These are phyloP conservation scores for Ciconia boyciana DNA, from an alignment of 2,113 vertebrate genomes.

Conservation along the genomic window DNA sequence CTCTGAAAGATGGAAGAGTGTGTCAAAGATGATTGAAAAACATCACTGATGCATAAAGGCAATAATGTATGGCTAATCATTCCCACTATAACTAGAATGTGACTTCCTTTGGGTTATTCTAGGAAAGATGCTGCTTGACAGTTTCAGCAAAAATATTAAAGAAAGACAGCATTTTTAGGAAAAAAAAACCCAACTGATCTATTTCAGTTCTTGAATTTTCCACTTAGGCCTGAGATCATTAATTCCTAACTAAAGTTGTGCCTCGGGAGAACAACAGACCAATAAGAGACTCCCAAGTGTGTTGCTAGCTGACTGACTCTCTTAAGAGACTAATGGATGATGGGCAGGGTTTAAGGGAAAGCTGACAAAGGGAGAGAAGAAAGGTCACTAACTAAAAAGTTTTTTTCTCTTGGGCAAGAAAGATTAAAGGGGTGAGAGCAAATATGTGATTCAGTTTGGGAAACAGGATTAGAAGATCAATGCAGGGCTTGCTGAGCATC, in stretches of 20 bases:
- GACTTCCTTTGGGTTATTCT: neutral
- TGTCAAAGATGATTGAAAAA: neutral
- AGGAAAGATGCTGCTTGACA: neutral
- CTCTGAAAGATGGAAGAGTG: neutral
- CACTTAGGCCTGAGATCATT: neutral
- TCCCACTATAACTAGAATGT: neutral
- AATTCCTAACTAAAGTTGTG: neutral
- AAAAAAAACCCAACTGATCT: neutral
- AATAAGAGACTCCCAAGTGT: neutral
- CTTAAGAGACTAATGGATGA: neutral
- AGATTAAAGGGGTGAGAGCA: neutral
- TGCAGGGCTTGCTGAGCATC: neutral
- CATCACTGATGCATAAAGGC: neutral
- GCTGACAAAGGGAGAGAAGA: neutral
- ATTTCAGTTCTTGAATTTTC: neutral
- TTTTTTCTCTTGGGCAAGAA: neutral
- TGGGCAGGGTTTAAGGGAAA: neutral
- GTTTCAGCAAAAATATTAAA: neutral
- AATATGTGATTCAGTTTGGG: neutral
- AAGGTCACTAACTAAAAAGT: neutral
- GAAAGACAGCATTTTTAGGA: neutral
- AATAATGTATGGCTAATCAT: neutral
- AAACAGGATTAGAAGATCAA: neutral
- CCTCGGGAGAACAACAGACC: neutral
- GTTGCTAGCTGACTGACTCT: neutral